Percentiles rank a stretch among this genome's conserved stretches.
phyloP scores from a whole-genome alignment of 2,797 vertebrate species.

The Phrynocephalus forsythii region DNA sequence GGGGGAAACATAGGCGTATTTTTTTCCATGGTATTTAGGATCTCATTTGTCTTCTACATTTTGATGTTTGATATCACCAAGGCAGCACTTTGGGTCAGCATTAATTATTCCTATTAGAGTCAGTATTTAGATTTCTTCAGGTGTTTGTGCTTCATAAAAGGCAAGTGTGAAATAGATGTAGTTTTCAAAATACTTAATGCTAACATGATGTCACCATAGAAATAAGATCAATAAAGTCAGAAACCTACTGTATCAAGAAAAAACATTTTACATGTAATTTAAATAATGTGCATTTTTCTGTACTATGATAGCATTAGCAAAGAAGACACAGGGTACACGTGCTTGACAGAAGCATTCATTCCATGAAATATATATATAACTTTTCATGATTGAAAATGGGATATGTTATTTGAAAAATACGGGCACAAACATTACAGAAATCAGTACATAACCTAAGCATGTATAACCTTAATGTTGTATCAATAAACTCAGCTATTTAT shows the following conservation, averaged over 20 bases:
- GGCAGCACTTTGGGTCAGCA: not conserved
- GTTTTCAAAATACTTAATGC: slow-evolving; percentile 13
- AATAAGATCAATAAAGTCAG: slow-evolving; percentile 56
- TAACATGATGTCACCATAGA: slow-evolving; percentile 43
- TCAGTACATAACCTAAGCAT: not conserved
- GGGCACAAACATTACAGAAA: not conserved
- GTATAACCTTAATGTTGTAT: not conserved
- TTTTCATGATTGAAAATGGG: slow-evolving; percentile 28
- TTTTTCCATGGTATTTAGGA: not conserved
- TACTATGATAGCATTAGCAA: slow-evolving; percentile 50
- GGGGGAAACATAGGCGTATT: not conserved
- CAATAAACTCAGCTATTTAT: not conserved
- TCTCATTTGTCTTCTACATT: not conserved
- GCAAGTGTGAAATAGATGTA: slow-evolving; percentile 6
- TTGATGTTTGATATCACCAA: not conserved
- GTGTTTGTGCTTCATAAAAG: not conserved
- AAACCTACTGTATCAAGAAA: slow-evolving; percentile 36
- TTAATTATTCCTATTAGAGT: not conserved
- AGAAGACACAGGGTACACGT: slow-evolving; percentile 41
- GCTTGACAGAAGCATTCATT: slow-evolving; percentile 58
- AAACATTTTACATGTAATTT: slow-evolving; percentile 49
- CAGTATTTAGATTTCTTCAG: not conserved
- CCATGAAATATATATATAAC: slow-evolving; percentile 30
- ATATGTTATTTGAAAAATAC: not conserved
- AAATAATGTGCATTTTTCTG: slow-evolving; percentile 43